Percentiles rank a stretch among this genome's conserved stretches.
phyloP scores from a whole-genome alignment of 2,797 vertebrate species.

The Ctenochaetus hawaiiensis region DNA sequence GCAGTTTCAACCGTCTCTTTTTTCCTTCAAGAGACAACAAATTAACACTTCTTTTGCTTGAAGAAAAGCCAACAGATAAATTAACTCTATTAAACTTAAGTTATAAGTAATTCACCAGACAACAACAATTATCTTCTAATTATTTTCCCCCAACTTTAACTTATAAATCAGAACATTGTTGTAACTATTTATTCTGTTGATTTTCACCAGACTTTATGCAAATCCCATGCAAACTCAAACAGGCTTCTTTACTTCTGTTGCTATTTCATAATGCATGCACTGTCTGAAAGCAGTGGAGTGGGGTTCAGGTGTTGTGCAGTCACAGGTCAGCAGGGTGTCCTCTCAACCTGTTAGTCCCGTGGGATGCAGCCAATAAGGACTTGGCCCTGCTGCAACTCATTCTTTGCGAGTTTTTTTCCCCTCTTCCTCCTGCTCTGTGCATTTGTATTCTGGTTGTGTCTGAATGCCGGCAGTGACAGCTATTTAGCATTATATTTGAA shows the following conservation, averaged over 20 bases:
- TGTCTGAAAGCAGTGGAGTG: constrained; percentile 40
- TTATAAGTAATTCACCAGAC: neutral
- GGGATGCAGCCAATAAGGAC: constrained; percentile 19
- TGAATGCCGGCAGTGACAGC: constrained; percentile 73
- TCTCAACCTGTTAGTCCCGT: constrained; percentile 12
- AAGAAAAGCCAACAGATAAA: too few relatives aligned
- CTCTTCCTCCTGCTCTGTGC: constrained; percentile 21
- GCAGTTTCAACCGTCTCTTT: too few relatives aligned
- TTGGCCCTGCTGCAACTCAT: constrained; percentile 29
- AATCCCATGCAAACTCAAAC: constrained; percentile 1
- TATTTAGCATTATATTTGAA: constrained; percentile 85
- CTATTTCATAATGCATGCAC: constrained; percentile 13
- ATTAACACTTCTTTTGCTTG: too few relatives aligned
- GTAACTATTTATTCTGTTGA: neutral
- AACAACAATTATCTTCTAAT: neutral
- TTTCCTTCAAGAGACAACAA: too few relatives aligned
- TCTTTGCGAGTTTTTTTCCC: constrained; percentile 23
- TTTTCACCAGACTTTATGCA: neutral
- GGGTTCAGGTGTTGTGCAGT: constrained; percentile 13
- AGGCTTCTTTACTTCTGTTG: neutral
- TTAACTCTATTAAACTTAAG: too few relatives aligned
- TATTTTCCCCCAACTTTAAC: neutral
- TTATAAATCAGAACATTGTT: constrained; percentile 1
- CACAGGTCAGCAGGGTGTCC: constrained; percentile 16
- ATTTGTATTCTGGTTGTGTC: constrained; percentile 75